Conservation (phyloP, 2,888 invertebrate species). For the Subacronicta megacephala region DNA sequence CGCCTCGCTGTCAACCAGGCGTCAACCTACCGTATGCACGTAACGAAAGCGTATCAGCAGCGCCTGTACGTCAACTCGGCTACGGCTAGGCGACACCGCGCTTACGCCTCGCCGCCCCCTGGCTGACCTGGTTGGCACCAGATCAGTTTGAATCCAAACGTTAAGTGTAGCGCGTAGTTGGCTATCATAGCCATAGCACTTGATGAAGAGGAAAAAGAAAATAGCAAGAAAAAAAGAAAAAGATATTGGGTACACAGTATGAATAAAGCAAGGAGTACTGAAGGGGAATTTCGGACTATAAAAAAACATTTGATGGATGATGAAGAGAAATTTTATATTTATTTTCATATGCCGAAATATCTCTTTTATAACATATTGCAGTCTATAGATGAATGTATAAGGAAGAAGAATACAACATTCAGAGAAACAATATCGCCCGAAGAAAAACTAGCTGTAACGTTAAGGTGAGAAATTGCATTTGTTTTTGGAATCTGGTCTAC, state of each 20-base stretch:
- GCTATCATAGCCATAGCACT: conserved; percentile 39
- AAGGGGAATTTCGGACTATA: conserved; percentile 46
- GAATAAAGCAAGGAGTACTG: conserved; percentile 45
- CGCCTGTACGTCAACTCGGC: conserved; percentile 47
- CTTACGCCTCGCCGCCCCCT: conserved; percentile 28
- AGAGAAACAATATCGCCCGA: conserved; percentile 54
- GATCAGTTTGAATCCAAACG: conserved; percentile 43
- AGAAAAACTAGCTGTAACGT: conserved; percentile 54
- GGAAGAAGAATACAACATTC: conserved; percentile 42
- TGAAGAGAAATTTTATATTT: conserved; percentile 45
- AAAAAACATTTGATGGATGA: conserved; percentile 47
- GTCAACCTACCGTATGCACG: conserved; percentile 41
- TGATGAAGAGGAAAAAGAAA: conserved; percentile 43
- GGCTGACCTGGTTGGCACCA: conserved; percentile 26
- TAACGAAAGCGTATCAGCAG: conserved; percentile 32
- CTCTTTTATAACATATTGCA: conserved; percentile 39
- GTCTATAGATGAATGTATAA: conserved; percentile 38
- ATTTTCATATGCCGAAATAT: conserved; percentile 42
- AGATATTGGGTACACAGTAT: conserved; percentile 40
- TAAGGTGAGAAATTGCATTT: conserved; percentile 37
- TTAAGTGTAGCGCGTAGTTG: conserved; percentile 46
- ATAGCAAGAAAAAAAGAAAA: conserved; percentile 33
- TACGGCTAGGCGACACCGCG: conserved; percentile 46
- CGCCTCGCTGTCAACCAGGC: conserved; percentile 39
- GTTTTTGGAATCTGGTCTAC: conserved; percentile 26